These are phyloP conservation scores for Thysanoteuthis rhombus DNA, from an alignment of 2,888 invertebrate genomes.

Conservation along the genomic window DNA sequence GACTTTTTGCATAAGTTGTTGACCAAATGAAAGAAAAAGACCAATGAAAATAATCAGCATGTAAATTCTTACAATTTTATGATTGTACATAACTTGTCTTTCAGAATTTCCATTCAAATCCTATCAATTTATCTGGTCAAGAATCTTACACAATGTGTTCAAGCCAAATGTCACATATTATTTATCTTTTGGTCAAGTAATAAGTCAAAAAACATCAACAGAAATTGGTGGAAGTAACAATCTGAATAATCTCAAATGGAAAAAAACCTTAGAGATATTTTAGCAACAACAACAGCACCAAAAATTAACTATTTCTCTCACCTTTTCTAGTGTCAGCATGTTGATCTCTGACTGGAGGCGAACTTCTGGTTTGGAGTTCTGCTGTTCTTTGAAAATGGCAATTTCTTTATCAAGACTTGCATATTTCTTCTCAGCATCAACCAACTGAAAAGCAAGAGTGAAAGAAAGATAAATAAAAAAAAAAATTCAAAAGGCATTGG, in stretches of 20 bases:
- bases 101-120: not conserved
- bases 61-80: too few relatives aligned
- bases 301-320: conserved; percentile 37
- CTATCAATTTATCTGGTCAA: not conserved
- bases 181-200: too few relatives aligned
- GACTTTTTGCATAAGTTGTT: too few relatives aligned
- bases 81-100: too few relatives aligned
- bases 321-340: conserved; percentile 67
- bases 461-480: not conserved
- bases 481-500: too few relatives aligned
- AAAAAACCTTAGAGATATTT: not conserved
- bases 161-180: too few relatives aligned
- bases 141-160: too few relatives aligned
- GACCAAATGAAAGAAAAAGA: too few relatives aligned
- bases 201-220: not conserved
- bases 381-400: conserved; percentile 61
- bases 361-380: conserved; percentile 65
- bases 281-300: too few relatives aligned
- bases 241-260: not conserved
- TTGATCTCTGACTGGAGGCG: conserved; percentile 68
- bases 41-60: too few relatives aligned
- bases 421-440: conserved; percentile 62
- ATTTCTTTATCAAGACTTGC: conserved; percentile 63
- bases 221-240: not conserved
- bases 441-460: conserved; percentile 46